Percentiles rank a stretch among this genome's conserved stretches.
phyloP scores from a whole-genome alignment of 2,113 vertebrate species.

The Anser cygnoides region DNA sequence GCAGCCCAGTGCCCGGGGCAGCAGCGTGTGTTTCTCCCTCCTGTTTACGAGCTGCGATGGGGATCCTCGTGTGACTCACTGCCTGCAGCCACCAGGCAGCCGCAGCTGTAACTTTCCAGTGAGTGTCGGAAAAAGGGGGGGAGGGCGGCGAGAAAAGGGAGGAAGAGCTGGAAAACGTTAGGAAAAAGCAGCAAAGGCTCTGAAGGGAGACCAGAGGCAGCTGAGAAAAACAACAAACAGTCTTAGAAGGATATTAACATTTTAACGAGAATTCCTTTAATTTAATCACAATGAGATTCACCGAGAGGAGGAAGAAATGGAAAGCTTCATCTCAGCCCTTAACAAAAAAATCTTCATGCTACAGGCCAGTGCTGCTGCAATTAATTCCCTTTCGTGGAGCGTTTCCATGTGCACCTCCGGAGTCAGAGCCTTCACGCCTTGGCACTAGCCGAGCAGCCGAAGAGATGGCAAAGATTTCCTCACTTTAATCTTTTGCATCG shows the following conservation, averaged over 20 bases:
- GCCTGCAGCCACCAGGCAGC: constrained; percentile 24
- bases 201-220: constrained; percentile 33
- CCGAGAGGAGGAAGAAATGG: constrained; percentile 24
- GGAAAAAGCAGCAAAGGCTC: constrained; percentile 49
- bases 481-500: not conserved
- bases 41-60: constrained; percentile 57
- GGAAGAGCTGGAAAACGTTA: constrained; percentile 61
- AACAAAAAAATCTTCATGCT: constrained; percentile 14
- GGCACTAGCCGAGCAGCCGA: not conserved
- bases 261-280: constrained; percentile 67
- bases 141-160: not conserved
- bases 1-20: not conserved
- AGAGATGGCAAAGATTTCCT: not conserved
- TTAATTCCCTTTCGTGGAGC: not conserved
- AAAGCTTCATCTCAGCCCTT: constrained; percentile 19
- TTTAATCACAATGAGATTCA: constrained; percentile 63
- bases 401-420: constrained; percentile 23
- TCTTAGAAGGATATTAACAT: constrained; percentile 52
- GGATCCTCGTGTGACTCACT: constrained; percentile 59
- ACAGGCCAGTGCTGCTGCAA: constrained; percentile 17
- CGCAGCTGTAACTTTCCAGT: constrained; percentile 56
- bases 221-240: constrained; percentile 63
- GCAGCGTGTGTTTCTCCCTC: not conserved
- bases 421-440: constrained; percentile 38
- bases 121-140: constrained; percentile 10